Base-by-base conservation (phyloP, 2,797 vertebrate species). In the Falco rusticolus region DNA sequence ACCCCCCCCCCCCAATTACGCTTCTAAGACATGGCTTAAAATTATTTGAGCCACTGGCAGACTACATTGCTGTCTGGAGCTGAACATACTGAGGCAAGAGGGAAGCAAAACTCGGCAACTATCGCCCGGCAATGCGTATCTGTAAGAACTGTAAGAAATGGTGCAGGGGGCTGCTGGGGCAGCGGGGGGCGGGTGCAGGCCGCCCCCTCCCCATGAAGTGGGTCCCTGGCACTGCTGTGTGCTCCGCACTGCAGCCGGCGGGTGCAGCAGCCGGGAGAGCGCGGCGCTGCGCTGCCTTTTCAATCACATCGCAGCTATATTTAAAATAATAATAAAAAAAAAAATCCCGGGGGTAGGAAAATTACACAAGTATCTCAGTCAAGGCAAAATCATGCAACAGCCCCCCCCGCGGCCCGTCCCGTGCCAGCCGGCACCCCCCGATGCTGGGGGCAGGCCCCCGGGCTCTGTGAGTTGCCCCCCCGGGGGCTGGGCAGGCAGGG, bases 161-260 rank as follows among this genome's bases (percentile, higher is more conserved):
- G 90, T 47, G 88, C 37, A 79, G 94, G 95, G 91, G 56, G 86
- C 96, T 97, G 90, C 85, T n/a, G 96, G 95, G 79, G 31, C 94
- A 68, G 39, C 3, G 43, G 91, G 93, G 51, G 95, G 94, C 96
- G 90, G 79, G 89, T 91, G 97, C 98, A 97, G 97, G 96, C 80
- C 37, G 9, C 25, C 64, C 50, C 84, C 93, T 97, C 92, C 89
- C 96, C 96, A 91, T 96, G 97, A 96, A 96, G 93, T 96, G 89
- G 96, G 97, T 97, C 97, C 96, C 96, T 95, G 64, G 51, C 96
- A 74, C 96, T 87, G 97, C 97, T 96, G 91, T 96, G 92, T 90
- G 94, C 96, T 95, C 93, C 96, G 96, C 92, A 53, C 83, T 60
- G 16, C 94, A 85, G 96, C 96, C 96, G 91, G 89, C 6, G 13